Conservation (phyloP, 2,888 invertebrate genomes). For the Sussaba pulchella region DNA sequence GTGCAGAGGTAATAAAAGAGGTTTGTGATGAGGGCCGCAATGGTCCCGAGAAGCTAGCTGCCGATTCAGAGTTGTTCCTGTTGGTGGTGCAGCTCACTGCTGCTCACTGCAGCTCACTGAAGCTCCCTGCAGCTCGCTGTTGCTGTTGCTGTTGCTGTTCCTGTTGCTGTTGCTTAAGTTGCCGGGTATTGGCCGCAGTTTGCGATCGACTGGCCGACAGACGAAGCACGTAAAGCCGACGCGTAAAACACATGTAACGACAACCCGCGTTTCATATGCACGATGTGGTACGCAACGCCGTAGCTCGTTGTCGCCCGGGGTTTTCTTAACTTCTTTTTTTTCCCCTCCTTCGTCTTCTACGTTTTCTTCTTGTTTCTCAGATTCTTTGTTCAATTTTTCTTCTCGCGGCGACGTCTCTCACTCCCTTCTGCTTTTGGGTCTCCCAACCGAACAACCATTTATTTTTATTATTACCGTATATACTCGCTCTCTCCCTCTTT, state of each 20-base stretch:
- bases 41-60: slow-evolving; percentile 7
- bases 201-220: slow-evolving; percentile 17
- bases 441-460: not conserved
- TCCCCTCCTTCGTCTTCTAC: slow-evolving; percentile 31
- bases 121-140: too few species aligned
- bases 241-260: slow-evolving; percentile 65
- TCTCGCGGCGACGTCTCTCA: not conserved
- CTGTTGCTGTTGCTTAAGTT: slow-evolving; percentile 28
- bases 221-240: slow-evolving; percentile 54
- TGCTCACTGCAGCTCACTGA: too few species aligned
- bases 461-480: slow-evolving; percentile 56
- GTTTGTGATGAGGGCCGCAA: slow-evolving; percentile 1
- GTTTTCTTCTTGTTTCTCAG: slow-evolving; percentile 28
- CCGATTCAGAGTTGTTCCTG: slow-evolving; percentile 43
- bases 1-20: slow-evolving; percentile 41
- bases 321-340: slow-evolving; percentile 43
- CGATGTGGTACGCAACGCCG: slow-evolving; percentile 56
- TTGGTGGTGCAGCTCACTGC: too few species aligned
- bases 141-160: too few species aligned
- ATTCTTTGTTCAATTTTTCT: slow-evolving; percentile 35
- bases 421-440: not conserved
- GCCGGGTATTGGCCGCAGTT: slow-evolving; percentile 49
- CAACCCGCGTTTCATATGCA: slow-evolving; percentile 73
- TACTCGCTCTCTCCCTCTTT: slow-evolving; percentile 8
- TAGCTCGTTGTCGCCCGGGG: slow-evolving; percentile 51